phyloP scores from a whole-genome alignment of 2,113 vertebrate genomes.

The Neomonachus schauinslandi region DNA sequence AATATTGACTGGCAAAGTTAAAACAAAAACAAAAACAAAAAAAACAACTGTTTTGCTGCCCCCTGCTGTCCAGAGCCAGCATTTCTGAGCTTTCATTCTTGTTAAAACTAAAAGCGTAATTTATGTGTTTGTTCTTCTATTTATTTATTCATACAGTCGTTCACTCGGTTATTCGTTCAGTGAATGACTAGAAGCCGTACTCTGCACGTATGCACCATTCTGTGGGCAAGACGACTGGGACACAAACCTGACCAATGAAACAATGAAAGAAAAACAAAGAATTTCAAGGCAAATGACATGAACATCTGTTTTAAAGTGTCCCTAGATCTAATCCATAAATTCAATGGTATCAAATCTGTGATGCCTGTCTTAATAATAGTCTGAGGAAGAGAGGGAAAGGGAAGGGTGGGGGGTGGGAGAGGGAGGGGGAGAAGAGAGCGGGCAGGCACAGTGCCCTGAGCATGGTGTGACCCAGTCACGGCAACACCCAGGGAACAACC shows the following conservation, averaged over 20 bases:
- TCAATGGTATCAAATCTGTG: not conserved
- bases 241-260: not conserved
- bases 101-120: not conserved
- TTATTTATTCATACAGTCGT: not conserved
- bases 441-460: not conserved
- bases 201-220: not conserved
- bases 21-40: not conserved
- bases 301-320: not conserved
- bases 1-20: not conserved
- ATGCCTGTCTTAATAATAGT: not conserved
- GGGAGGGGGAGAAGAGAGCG: not conserved
- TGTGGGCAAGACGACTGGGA: not conserved
- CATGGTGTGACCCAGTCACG: accelerated
- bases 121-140: not conserved
- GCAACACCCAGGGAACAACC: not conserved
- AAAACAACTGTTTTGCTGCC: constrained; percentile 60
- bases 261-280: not conserved
- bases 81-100: not conserved
- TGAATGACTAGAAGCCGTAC: not conserved
- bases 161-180: not conserved
- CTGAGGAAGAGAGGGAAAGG: not conserved
- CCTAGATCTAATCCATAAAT: not conserved
- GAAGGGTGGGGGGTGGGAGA: not conserved
- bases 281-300: not conserved
- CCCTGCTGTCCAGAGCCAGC: constrained; percentile 50